Evolutionary conservation across 2,888 invertebrate species (phyloP).

Genomic region (Ligdia adustata): DNA sequence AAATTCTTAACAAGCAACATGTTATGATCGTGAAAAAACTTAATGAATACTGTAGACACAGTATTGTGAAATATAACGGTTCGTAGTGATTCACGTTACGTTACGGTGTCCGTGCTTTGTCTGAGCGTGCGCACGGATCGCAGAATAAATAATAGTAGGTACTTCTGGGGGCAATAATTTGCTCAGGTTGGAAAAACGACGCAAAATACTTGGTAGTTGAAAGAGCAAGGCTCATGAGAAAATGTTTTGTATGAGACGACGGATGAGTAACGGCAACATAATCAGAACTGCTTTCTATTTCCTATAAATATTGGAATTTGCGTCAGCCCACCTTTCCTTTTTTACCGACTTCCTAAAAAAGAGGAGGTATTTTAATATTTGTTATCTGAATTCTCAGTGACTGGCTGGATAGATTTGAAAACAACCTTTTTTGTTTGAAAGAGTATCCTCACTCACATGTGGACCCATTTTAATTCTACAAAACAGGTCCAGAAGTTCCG

Average conservation of each 20-base stretch:
- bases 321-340: conserved; percentile 8
- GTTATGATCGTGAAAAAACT: conserved; percentile 26
- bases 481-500: no score
- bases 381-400: no score
- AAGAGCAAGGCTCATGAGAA: conserved; percentile 17
- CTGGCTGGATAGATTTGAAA: no score
- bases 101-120: conserved; percentile 33
- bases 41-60: conserved; percentile 29
- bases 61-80: conserved; percentile 40
- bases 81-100: conserved; percentile 33
- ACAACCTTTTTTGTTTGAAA: no score
- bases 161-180: conserved; percentile 13
- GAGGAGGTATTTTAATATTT: no score
- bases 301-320: conserved; percentile 8
- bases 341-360: no score
- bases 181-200: conserved; percentile 12
- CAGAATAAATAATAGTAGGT: no score
- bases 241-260: conserved; percentile 14
- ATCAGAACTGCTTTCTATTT: conserved; percentile 1
- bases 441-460: no score
- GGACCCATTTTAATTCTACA: no score
- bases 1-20: conserved; percentile 18
- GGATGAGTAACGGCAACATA: conserved; percentile 13
- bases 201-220: conserved; percentile 6
- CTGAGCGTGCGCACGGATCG: no score